These are phyloP conservation scores for Danio tinwini DNA, from an alignment of 2,797 vertebrate genomes.

Conservation along the genomic window DNA sequence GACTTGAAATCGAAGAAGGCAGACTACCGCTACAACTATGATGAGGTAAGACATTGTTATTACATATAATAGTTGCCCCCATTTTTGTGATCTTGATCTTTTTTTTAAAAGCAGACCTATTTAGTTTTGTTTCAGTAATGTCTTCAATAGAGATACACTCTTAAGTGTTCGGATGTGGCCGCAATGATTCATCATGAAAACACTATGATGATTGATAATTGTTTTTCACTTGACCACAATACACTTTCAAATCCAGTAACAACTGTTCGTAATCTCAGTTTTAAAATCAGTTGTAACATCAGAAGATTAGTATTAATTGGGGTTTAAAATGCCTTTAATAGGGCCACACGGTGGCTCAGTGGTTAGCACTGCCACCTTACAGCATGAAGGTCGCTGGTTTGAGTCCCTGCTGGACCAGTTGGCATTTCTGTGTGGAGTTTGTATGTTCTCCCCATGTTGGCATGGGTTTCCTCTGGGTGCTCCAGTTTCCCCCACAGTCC, in stretches of 20 bases:
- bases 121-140: not conserved
- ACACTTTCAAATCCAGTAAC: not conserved
- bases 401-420: too few species aligned
- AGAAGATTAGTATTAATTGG: not conserved
- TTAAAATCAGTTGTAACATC: not conserved
- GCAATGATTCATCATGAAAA: not conserved
- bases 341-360: too few species aligned
- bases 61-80: not conserved
- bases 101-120: not conserved
- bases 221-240: not conserved
- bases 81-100: not conserved
- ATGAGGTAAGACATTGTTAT: conserved; percentile 86
- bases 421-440: too few species aligned
- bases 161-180: too few species aligned
- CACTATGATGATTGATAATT: not conserved
- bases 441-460: too few species aligned
- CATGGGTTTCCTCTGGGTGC: too few species aligned
- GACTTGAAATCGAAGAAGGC: conserved; percentile 98
- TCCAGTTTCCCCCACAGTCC: too few species aligned
- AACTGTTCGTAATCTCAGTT: not conserved
- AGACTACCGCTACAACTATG: conserved; percentile 96
- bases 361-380: too few species aligned
- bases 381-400: too few species aligned
- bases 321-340: too few species aligned
- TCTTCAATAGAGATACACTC: not conserved